Evolutionary conservation across 1,140 invertebrate genomes (phyloP).

Genomic region (Aradophagus sp.): DNA sequence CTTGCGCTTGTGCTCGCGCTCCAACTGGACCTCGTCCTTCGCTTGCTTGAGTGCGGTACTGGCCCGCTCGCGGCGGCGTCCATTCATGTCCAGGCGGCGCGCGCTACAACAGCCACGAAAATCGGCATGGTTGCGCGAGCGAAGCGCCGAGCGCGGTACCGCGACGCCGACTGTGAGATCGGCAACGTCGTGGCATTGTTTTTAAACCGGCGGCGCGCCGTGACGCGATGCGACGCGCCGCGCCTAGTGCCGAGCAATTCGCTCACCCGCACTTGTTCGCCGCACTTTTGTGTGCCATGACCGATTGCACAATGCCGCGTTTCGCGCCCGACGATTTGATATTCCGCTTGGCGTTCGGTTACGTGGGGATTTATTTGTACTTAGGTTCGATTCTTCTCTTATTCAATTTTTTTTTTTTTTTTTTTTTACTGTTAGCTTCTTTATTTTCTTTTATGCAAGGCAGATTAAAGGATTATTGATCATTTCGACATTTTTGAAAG

Average conservation of each 20-base stretch:
- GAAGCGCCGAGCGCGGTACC: constrained; percentile 50
- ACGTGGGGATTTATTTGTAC: constrained; percentile 11
- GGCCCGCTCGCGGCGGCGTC: constrained; percentile 53
- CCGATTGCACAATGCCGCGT: constrained; percentile 32
- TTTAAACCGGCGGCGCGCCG: constrained; percentile 63
- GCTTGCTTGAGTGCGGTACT: constrained; percentile 65
- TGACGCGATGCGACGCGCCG: constrained; percentile 24
- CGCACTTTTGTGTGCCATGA: constrained; percentile 18
- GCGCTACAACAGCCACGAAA: too few species aligned
- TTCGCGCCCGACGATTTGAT: constrained; percentile 23
- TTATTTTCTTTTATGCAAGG: too few species aligned
- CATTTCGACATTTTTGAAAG: too few species aligned
- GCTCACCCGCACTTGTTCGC: constrained; percentile 32
- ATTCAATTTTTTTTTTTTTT: too few species aligned
- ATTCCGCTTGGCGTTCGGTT: constrained; percentile 28
- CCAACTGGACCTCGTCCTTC: constrained; percentile 69
- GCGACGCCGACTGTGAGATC: constrained; percentile 62
- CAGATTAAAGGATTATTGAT: too few species aligned
- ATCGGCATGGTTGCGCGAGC: constrained; percentile 36
- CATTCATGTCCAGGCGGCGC: constrained; percentile 57
- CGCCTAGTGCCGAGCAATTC: constrained; percentile 56
- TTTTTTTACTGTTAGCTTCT: too few species aligned
- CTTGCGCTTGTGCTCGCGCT: constrained; percentile 64
- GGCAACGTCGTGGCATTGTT: constrained; percentile 67
- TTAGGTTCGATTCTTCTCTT: too few species aligned